Evolutionary conservation across 2,888 invertebrate species (phyloP), one percentile per base, ranked within the genome.

Genomic region (Galerucella nymphaeae): DNA sequence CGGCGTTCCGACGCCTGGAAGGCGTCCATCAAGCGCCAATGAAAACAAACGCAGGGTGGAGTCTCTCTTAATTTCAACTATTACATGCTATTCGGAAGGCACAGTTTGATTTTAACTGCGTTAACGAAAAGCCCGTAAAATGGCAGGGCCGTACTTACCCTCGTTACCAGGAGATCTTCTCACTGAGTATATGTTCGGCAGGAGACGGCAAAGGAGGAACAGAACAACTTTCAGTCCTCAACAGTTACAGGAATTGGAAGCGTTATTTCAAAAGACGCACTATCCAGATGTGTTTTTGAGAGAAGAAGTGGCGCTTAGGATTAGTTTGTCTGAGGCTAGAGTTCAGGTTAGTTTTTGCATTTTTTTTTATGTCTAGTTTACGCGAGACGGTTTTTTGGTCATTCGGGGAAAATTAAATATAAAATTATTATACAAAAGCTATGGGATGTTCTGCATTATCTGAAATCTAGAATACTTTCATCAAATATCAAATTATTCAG

Each of bases 221-320:
- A 89, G 97, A 45, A 97, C 97, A 10, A 97, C 97, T 0, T 97
- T 97, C 85, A 96, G 96, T 41, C 96, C 97, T 1, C 96, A 96
- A 85, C 97, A 97, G 87, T 88, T 97, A 63, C 94, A 95, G 83
- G 96, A 97, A 83, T 86, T 97, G 82, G 97, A 97, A 85, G 93
- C 95, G 0, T 89, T 97, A 23, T 97, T 97, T 87, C 96, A 96
- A 86, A 96, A 96, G 87, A 97, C 97, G 0, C 97, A 97, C 83
- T 97, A 97, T 85, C 97, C 97, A 8, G 97, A 97, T 83, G 97
- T 97, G 23, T 91, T 91, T 82, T 87, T 95, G 70, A 90, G 97
- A 80, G 97, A 97, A 86, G 96, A 97, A 87, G 95, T 97, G 10
- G 97, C 97, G 0, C 87, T 96, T 73, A 90, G 96, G 84, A 97